phyloP scores from a whole-genome alignment of 2,888 invertebrate genomes.

The Protophormia terraenovae region DNA sequence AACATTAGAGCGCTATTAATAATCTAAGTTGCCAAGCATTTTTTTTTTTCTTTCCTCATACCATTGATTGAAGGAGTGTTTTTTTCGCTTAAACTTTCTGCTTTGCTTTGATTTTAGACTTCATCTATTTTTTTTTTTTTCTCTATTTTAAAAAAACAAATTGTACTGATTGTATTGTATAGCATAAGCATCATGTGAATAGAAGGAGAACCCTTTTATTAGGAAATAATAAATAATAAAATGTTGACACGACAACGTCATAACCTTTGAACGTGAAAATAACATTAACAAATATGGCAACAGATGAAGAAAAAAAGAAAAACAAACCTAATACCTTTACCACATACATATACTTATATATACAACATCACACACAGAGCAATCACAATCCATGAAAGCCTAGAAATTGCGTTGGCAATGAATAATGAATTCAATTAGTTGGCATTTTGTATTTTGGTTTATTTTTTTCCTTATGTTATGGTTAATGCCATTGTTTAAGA shows the following conservation, averaged over 20 bases:
- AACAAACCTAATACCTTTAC: conserved; percentile 18
- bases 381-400: background rate
- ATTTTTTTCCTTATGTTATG: background rate
- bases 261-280: conserved; percentile 80
- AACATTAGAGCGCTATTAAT: conserved; percentile 58
- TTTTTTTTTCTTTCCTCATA: conserved; percentile 35
- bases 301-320: background rate
- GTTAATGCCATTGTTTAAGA: conserved; percentile 44
- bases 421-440: conserved; percentile 71
- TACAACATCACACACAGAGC: too few species aligned
- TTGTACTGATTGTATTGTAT: conserved; percentile 39
- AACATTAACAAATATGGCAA: conserved; percentile 64
- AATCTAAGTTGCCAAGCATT: conserved; percentile 34
- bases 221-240: conserved; percentile 78
- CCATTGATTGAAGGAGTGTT: conserved; percentile 66
- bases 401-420: conserved; percentile 67
- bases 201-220: conserved; percentile 75
- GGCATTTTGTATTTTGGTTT: conserved; percentile 35
- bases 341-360: background rate
- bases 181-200: conserved; percentile 45
- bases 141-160: conserved; percentile 26
- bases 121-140: conserved; percentile 32
- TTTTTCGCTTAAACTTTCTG: conserved; percentile 8
- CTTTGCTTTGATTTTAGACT: conserved; percentile 64
- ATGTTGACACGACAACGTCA: conserved; percentile 80